Evolutionary conservation across 2,113 vertebrate genomes (phyloP).

Genomic region (Ciconia stormi): DNA sequence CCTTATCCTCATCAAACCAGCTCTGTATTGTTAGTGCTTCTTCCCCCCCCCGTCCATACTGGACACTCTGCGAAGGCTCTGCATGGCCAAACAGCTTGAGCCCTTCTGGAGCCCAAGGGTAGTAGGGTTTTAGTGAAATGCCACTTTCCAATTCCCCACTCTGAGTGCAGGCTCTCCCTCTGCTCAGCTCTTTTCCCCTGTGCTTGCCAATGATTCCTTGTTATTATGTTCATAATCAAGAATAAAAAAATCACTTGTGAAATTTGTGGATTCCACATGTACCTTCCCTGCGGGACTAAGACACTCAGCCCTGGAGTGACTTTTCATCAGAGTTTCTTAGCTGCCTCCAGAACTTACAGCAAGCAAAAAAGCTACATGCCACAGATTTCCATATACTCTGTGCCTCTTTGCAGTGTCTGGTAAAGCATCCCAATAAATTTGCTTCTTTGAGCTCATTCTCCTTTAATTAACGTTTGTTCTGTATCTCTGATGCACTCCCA

Average conservation of each 20-base stretch:
- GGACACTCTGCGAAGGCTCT: background rate
- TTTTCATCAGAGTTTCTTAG: background rate
- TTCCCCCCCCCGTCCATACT: background rate
- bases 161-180: background rate
- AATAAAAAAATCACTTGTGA: background rate
- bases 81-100: background rate
- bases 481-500: background rate
- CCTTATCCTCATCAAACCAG: slow-evolving; percentile 64
- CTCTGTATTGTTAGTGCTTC: slow-evolving; percentile 20
- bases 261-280: background rate
- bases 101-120: background rate
- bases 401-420: background rate
- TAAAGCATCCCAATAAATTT: slow-evolving; percentile 13
- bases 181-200: background rate
- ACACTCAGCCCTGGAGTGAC: background rate
- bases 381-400: background rate
- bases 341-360: background rate
- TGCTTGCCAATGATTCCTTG: slow-evolving; percentile 32
- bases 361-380: background rate
- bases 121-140: background rate
- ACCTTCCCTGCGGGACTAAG: background rate
- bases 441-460: slow-evolving; percentile 8
- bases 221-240: background rate
- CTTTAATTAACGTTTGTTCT: background rate
- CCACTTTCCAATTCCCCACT: background rate